Evolutionary conservation across 2,888 invertebrate genomes (phyloP).

Genomic region (Apamea anceps): DNA sequence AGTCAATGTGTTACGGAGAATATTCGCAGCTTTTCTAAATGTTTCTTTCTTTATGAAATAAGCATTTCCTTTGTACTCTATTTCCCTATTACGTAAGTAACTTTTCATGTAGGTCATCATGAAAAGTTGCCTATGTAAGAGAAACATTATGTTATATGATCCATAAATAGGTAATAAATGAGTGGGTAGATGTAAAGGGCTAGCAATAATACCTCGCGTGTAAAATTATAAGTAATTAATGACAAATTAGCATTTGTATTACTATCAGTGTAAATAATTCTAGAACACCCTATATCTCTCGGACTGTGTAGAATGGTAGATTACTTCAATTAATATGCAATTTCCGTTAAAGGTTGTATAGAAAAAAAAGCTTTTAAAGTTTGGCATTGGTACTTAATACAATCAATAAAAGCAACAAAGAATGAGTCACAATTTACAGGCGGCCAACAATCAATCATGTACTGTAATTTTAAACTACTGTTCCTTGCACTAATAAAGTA

Average conservation of each 20-base stretch:
- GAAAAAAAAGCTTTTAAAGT: conserved; percentile 37
- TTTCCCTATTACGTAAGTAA: conserved; percentile 15
- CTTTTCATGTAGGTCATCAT: conserved; percentile 12
- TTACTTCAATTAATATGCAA: conserved; percentile 26
- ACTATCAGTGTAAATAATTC: not conserved
- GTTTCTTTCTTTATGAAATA: conserved; percentile 3
- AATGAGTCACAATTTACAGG: conserved; percentile 31
- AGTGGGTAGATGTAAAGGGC: not conserved
- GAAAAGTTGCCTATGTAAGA: not conserved
- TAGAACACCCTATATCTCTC: not conserved
- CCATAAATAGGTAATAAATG: conserved; percentile 7
- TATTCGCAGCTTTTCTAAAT: not conserved
- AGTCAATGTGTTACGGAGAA: conserved; percentile 11
- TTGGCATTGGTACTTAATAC: conserved; percentile 40
- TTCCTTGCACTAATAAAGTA: conserved; percentile 64
- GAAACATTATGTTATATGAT: not conserved
- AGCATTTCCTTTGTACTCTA: not conserved
- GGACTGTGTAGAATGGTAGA: not conserved
- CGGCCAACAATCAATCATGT: conserved; percentile 59
- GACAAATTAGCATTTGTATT: not conserved
- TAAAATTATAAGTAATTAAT: conserved; percentile 13
- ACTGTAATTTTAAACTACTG: conserved; percentile 56
- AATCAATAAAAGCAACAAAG: conserved; percentile 46
- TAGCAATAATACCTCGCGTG: not conserved
- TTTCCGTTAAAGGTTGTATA: conserved; percentile 18